phyloP scores from a whole-genome alignment of 1,140 invertebrate species.

The Atta colombica region DNA sequence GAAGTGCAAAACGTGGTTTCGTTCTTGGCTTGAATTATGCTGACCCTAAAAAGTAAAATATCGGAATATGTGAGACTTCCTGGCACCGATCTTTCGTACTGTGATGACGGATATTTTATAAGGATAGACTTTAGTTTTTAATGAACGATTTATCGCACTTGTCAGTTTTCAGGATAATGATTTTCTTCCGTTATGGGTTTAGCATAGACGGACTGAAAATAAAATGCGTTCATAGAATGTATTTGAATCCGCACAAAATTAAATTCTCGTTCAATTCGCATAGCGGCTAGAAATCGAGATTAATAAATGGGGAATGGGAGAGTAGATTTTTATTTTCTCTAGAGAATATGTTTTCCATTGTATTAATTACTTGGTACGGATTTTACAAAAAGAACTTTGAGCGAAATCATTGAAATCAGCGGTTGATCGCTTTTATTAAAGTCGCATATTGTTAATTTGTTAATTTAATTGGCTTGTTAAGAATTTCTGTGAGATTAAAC shows the following conservation, averaged over 20 bases:
- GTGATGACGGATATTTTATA: not conserved
- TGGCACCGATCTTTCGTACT: not conserved
- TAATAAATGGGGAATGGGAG: not conserved
- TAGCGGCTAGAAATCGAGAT: not conserved
- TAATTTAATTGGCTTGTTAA: too few relatives aligned
- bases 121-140: slow-evolving; percentile 12
- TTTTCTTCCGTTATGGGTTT: not conserved
- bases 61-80: not conserved
- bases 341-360: not conserved
- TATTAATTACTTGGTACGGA: not conserved
- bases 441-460: not conserved
- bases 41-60: slow-evolving; percentile 26
- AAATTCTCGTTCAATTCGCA: slow-evolving; percentile 3
- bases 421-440: not conserved
- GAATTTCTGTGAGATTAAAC: too few relatives aligned
- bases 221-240: not conserved
- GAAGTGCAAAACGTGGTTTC: slow-evolving; percentile 67
- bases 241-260: slow-evolving; percentile 23
- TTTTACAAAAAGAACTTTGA: not conserved
- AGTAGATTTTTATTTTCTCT: not conserved
- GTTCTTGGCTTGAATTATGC: slow-evolving; percentile 49
- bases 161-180: slow-evolving; percentile 14
- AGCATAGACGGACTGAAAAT: not conserved
- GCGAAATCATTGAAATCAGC: not conserved
- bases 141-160: slow-evolving; percentile 2